phyloP scores from a whole-genome alignment of 2,113 vertebrate genomes.

The Ivindomyrus marchei region DNA sequence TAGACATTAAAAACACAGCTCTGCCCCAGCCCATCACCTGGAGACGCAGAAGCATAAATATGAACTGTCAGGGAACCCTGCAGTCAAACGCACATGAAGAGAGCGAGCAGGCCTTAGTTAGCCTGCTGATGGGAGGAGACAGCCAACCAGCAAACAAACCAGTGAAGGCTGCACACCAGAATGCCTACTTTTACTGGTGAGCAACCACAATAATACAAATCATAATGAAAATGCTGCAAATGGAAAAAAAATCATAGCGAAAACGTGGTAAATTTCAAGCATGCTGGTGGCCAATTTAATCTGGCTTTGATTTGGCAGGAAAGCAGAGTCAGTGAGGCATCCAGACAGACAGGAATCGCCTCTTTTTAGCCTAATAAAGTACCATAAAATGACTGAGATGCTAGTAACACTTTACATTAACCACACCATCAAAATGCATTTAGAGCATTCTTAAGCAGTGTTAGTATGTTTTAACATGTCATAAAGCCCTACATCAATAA shows the following conservation, averaged over 20 bases:
- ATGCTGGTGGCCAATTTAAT: neutral
- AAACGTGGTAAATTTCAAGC: neutral
- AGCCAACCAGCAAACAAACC: neutral
- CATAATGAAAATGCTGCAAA: neutral
- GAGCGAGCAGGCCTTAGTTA: neutral
- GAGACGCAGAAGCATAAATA: neutral
- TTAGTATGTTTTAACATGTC: neutral
- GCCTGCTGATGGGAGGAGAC: neutral
- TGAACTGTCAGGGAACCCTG: neutral
- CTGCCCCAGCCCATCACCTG: neutral
- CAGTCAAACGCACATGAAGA: neutral
- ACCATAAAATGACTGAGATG: neutral
- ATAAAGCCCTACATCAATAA: neutral
- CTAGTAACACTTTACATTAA: neutral
- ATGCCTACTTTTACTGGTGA: neutral
- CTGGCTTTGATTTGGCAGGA: neutral
- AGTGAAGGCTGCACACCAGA: neutral
- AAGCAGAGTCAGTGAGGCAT: neutral
- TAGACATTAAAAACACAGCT: neutral
- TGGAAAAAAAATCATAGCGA: neutral
- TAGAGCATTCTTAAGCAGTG: neutral
- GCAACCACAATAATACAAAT: neutral
- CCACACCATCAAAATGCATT: neutral
- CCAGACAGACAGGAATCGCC: neutral
- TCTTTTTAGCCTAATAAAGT: neutral